phyloP scores from a whole-genome alignment of 2,888 invertebrate genomes.

The Ophion ellenae region DNA sequence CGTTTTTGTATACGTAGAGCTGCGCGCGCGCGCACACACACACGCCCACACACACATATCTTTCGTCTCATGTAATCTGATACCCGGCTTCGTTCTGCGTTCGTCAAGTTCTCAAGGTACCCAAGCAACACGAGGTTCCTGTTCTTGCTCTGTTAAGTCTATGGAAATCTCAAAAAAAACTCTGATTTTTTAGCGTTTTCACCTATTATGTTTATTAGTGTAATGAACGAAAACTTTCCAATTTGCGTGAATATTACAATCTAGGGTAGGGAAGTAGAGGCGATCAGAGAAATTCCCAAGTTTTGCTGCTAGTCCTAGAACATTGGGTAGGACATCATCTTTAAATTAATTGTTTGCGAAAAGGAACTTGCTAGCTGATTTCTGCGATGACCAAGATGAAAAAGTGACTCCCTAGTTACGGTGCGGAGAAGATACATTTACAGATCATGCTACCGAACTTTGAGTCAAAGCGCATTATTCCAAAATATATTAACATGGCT shows the following conservation, averaged over 20 bases:
- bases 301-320: neutral
- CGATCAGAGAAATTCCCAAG: neutral
- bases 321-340: neutral
- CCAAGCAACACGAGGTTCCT: slow-evolving; percentile 50
- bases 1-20: neutral
- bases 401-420: neutral
- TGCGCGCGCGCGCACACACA: neutral
- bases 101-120: slow-evolving; percentile 48
- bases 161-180: slow-evolving; percentile 15
- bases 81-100: slow-evolving; percentile 66
- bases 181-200: neutral
- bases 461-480: neutral
- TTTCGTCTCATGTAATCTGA: slow-evolving; percentile 73
- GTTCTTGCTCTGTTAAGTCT: slow-evolving; percentile 48
- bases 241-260: neutral
- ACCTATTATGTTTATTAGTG: neutral
- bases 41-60: neutral
- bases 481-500: neutral
- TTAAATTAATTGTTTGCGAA: neutral
- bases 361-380: neutral
- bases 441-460: neutral
- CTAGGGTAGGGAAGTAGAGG: neutral
- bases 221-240: neutral
- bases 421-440: neutral
- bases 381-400: neutral